phyloP scores from a whole-genome alignment of 2,113 vertebrate species.

The Beaufortia kweichowensis region DNA sequence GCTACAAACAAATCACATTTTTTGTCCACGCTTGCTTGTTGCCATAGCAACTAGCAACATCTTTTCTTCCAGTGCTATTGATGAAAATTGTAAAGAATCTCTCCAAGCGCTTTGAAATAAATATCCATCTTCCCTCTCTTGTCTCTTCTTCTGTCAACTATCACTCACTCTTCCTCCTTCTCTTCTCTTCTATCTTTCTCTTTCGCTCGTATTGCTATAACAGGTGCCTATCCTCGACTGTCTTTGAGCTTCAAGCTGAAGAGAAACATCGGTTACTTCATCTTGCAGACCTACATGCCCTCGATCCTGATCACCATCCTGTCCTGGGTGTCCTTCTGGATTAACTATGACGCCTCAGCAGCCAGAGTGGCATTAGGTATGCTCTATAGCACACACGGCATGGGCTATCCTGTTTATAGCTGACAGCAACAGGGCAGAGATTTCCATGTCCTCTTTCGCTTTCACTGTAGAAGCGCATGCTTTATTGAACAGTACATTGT shows the following conservation, averaged over 20 bases:
- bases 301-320: slow-evolving; percentile 98
- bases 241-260: slow-evolving; percentile 97
- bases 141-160: not conserved
- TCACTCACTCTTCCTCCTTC: not conserved
- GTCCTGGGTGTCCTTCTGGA: slow-evolving; percentile 99
- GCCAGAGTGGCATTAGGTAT: slow-evolving; percentile 97
- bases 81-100: slow-evolving; percentile 51
- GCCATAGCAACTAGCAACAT: slow-evolving; percentile 61
- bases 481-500: slow-evolving; percentile 29
- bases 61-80: slow-evolving; percentile 57
- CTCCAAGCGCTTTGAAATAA: slow-evolving; percentile 54
- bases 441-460: slow-evolving; percentile 10
- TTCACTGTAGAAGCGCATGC: slow-evolving; percentile 1
- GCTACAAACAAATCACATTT: slow-evolving; percentile 58
- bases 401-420: not conserved
- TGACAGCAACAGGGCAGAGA: not conserved
- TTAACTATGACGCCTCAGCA: slow-evolving; percentile 97
- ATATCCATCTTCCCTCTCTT: slow-evolving; percentile 37
- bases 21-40: slow-evolving; percentile 59
- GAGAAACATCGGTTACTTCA: slow-evolving; percentile 98
- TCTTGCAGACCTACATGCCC: slow-evolving; percentile 99
- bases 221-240: slow-evolving; percentile 95
- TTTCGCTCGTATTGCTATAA: slow-evolving; percentile 43
- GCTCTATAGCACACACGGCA: not conserved
- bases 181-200: not conserved